Evolutionary conservation across 2,797 vertebrate species (phyloP), one percentile per base, ranked within the genome.

Genomic region (Phaenicophaeus curvirostris): DNA sequence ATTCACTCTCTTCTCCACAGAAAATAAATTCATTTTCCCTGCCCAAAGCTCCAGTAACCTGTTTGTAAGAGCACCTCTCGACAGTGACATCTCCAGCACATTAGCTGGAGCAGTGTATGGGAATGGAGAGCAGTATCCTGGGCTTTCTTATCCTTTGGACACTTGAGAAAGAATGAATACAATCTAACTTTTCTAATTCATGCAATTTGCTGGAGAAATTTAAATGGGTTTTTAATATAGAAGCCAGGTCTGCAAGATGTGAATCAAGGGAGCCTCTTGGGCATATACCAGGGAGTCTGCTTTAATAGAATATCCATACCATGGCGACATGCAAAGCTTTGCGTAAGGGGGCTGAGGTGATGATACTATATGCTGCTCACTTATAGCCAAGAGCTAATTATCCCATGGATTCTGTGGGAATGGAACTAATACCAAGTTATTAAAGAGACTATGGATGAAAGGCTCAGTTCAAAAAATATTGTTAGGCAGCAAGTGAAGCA

Each of bases 1-100:
- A 90, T 85, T 77, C 41, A 27, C 57, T 31, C 5, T 37, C 61
- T 23, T 68, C 62, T 86, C 65, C 2, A 2, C 46, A 54, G 75
- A 87, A 95, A 87, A 93, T 58, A 83, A 92, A 75, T 68, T 41
- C 37, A 20, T 86, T 95, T 94, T 85, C 35, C 62, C 21, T 28
- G 65, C 58, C 73, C 78, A 23, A 59, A 85, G 75, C 76, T 87
- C 89, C 61, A n/a, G 73, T 51, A 91, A 92, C 92, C 81, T 73
- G 23, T 72, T 62, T 78, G 81, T 85, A 77, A 62, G 44, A 85
- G 46, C 41, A 53, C 16, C 0, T 4, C 85, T 93, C 4, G 0
- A 11, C 61, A 87, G 82, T 0, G 2, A 2, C 69, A 55, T 48
- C 81, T 93, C 77, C 72, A 81, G 58, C 44, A 19, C 51, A 53